A percentile compares a stretch with the other conserved stretches of the same genome.
Conservation (phyloP, 2,797 vertebrate genomes). For the Avahi laniger region DNA sequence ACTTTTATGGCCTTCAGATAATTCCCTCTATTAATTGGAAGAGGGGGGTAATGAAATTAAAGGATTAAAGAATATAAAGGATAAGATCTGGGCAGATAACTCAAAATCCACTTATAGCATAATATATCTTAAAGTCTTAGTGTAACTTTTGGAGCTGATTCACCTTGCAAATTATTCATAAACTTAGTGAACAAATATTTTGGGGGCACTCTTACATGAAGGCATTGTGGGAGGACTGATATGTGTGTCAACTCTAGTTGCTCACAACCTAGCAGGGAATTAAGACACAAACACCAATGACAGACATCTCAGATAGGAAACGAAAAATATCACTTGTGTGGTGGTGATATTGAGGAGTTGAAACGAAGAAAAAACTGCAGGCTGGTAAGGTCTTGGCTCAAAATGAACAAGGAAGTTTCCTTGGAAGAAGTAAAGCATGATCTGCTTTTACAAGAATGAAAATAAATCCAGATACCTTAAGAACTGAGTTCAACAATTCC, state of each 20-base stretch:
- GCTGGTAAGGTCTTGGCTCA: neutral
- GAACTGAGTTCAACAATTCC: neutral
- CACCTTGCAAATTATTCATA: constrained; percentile 31
- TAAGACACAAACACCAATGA: neutral
- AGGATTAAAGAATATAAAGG: neutral
- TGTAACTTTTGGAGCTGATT: neutral
- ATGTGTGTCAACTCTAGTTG: neutral
- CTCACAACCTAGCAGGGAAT: neutral
- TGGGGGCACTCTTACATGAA: neutral
- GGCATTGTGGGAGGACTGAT: neutral
- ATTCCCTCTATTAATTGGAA: neutral
- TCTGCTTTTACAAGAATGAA: neutral
- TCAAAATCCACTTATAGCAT: neutral
- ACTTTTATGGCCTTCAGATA: neutral
- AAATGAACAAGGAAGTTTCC: neutral
- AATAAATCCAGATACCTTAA: neutral
- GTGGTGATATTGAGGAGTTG: neutral
- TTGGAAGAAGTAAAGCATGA: neutral
- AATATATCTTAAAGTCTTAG: neutral
- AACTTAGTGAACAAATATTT: neutral
- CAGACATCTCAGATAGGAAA: neutral
- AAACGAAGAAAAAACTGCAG: neutral
- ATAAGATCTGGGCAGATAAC: neutral
- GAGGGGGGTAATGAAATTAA: neutral
- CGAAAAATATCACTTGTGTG: neutral